Evolutionary conservation across 2,113 vertebrate genomes (phyloP).

Genomic region (Mobula birostris): DNA sequence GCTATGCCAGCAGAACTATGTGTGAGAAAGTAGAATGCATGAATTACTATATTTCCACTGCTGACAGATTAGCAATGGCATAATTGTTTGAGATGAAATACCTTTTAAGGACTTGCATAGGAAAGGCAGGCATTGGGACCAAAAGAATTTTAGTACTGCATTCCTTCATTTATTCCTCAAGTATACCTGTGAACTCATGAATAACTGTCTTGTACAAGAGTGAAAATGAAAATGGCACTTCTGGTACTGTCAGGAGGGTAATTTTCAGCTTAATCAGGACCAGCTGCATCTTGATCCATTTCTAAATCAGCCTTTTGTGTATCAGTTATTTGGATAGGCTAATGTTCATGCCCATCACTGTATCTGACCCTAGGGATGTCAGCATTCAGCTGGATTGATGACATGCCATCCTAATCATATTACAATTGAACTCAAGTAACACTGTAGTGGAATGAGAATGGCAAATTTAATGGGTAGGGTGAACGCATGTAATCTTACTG

Average conservation of each 20-base stretch:
- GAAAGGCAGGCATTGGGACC: background rate
- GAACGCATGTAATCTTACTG: background rate
- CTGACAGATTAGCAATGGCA: background rate
- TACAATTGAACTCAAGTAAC: slow-evolving; percentile 6
- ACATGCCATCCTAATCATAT: background rate
- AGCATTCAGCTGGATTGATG: background rate
- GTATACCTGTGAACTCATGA: background rate
- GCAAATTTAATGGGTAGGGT: background rate
- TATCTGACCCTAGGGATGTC: background rate
- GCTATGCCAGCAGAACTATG: background rate
- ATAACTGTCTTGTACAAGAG: background rate
- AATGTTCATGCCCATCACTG: background rate
- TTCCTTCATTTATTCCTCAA: background rate
- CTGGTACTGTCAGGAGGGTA: background rate
- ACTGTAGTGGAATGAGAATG: background rate
- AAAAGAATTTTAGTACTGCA: background rate
- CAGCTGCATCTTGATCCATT: background rate
- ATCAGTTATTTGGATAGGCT: background rate
- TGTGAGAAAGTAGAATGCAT: background rate
- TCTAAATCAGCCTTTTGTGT: background rate
- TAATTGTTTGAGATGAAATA: background rate
- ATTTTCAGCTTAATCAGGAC: background rate
- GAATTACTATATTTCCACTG: background rate
- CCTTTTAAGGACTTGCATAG: background rate
- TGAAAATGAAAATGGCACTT: background rate